Conservation (phyloP, 2,113 vertebrate genomes). For the Suncus etruscus region DNA sequence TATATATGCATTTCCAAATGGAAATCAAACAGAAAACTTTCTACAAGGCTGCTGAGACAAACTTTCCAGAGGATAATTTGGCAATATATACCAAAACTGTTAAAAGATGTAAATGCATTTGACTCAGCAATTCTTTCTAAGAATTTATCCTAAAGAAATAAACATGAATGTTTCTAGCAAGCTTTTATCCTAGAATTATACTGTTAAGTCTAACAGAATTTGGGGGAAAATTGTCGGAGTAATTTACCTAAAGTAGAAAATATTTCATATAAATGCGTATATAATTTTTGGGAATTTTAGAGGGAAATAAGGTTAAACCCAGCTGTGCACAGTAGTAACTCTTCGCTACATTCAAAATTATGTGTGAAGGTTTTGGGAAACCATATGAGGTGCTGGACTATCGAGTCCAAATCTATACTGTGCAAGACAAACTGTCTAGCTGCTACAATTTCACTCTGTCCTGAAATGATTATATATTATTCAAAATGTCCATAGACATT, state of each 20-base stretch:
- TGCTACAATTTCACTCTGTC: too few species aligned
- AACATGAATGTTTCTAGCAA: slow-evolving; percentile 11
- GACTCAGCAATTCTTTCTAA: slow-evolving; percentile 61
- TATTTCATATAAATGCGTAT: slow-evolving; percentile 52
- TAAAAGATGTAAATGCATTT: slow-evolving; percentile 30
- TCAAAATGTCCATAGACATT: background rate
- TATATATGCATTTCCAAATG: background rate
- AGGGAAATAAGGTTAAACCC: too few species aligned
- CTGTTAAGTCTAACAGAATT: slow-evolving; percentile 45
- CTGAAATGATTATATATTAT: background rate
- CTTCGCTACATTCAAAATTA: too few species aligned
- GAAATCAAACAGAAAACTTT: slow-evolving; percentile 55
- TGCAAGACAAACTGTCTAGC: too few species aligned
- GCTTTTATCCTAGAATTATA: slow-evolving; percentile 30
- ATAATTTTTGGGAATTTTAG: too few species aligned
- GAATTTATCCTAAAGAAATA: slow-evolving; percentile 59
- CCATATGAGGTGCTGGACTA: too few species aligned
- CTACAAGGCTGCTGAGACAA: slow-evolving; percentile 19
- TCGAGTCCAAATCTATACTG: too few species aligned
- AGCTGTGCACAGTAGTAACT: too few species aligned
- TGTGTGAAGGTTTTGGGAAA: too few species aligned
- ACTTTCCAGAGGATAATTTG: slow-evolving; percentile 49
- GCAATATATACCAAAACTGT: slow-evolving; percentile 15
- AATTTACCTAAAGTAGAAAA: slow-evolving; percentile 2
- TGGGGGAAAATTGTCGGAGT: background rate